These are phyloP conservation scores for Dunckerocampus dactyliophorus DNA, from an alignment of 2,113 vertebrate genomes.

Conservation along the genomic window DNA sequence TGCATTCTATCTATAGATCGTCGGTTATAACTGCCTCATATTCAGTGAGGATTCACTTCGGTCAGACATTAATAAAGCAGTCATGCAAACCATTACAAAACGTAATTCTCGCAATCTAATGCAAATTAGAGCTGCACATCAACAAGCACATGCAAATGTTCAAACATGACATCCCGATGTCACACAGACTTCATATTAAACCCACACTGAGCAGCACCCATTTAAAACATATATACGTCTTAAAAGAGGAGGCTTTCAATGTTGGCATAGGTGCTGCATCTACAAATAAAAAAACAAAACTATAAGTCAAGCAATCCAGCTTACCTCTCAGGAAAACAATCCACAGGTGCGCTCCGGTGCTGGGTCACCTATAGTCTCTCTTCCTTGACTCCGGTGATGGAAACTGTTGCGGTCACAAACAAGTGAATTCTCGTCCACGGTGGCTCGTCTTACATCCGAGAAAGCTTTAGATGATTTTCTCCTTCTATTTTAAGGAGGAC, in stretches of 20 bases:
- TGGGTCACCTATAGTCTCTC: slow-evolving; percentile 1
- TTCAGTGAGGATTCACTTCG: too few species aligned
- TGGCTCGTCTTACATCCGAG: background rate
- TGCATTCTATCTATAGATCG: too few species aligned
- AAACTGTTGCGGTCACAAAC: slow-evolving; percentile 9
- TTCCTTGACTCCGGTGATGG: slow-evolving; percentile 29
- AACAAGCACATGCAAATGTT: slow-evolving; percentile 14
- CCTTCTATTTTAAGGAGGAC: slow-evolving; percentile 20
- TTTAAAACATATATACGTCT: slow-evolving; percentile 19
- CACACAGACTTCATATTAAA: background rate
- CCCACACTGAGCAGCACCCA: slow-evolving; percentile 7
- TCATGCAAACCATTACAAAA: too few species aligned
- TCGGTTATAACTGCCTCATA: too few species aligned
- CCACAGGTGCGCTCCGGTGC: background rate
- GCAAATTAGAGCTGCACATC: background rate
- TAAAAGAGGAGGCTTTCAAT: background rate
- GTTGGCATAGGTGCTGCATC: background rate
- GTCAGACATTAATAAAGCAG: too few species aligned
- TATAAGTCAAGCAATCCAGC: background rate
- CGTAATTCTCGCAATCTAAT: background rate
- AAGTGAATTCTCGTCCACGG: slow-evolving; percentile 10
- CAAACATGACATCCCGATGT: background rate
- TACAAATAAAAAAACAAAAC: background rate
- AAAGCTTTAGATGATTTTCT: slow-evolving; percentile 3
- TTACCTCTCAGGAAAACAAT: slow-evolving; percentile 39